Conservation (phyloP, 2,797 vertebrate species). For the Hippopotamyrus pictus region DNA sequence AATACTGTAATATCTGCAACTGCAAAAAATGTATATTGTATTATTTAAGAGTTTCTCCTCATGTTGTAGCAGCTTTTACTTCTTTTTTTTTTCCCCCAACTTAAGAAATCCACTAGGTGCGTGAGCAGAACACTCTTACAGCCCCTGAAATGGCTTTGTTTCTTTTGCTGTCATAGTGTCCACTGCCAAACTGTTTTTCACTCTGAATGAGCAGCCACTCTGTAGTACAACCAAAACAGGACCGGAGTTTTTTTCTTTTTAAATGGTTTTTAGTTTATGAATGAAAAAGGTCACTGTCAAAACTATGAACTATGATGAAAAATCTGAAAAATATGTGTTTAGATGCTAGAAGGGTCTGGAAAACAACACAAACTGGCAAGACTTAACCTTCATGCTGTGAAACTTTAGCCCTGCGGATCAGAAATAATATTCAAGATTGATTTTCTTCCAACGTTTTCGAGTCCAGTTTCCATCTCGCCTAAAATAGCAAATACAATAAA, state of each 20-base stretch:
- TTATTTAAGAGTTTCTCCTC: constrained; percentile 7
- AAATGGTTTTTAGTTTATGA: neutral
- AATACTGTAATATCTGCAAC: neutral
- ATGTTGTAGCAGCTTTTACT: neutral
- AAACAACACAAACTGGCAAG: neutral
- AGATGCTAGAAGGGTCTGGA: neutral
- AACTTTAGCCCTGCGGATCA: neutral
- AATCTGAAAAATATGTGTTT: neutral
- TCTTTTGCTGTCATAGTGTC: neutral
- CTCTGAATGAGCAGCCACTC: neutral
- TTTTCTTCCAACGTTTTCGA: neutral
- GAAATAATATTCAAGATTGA: neutral
- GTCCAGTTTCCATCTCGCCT: neutral
- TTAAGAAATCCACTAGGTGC: neutral
- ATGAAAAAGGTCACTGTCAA: neutral
- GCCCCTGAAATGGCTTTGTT: neutral
- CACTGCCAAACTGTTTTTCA: neutral
- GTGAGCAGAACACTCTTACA: neutral
- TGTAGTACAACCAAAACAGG: neutral
- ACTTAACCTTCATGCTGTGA: neutral
- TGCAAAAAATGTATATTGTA: neutral
- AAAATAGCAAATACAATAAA: neutral
- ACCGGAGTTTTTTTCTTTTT: neutral
- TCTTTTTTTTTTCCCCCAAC: neutral
- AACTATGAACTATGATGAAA: neutral